Evolutionary conservation across 2,797 vertebrate genomes (phyloP).

Genomic region (Hapalemur alaotrensis): DNA sequence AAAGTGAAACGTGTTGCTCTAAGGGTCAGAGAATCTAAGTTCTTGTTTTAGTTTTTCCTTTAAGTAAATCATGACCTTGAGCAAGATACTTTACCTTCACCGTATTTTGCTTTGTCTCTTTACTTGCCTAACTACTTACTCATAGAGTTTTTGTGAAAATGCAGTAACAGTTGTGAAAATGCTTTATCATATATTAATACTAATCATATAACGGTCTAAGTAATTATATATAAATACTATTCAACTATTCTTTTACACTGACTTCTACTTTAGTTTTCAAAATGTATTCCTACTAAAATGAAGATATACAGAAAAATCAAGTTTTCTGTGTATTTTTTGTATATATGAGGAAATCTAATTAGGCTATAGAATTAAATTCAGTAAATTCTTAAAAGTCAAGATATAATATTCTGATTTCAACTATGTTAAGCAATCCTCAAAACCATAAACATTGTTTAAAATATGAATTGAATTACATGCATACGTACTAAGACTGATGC

Average conservation of each 20-base stretch:
- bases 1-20: conserved; percentile 3
- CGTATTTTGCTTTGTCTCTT: conserved; percentile 10
- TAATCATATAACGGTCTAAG: not conserved
- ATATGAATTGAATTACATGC: not conserved
- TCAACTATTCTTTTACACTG: conserved; percentile 6
- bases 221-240: not conserved
- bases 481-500: not conserved
- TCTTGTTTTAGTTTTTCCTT: conserved; percentile 48
- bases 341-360: not conserved
- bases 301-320: not conserved
- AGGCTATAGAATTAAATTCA: conserved; percentile 17
- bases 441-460: not conserved
- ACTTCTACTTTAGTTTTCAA: conserved; percentile 31
- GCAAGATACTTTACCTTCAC: not conserved
- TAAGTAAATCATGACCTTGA: conserved; percentile 14
- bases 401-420: not conserved
- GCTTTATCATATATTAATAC: not conserved
- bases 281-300: conserved; percentile 37
- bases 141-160: not conserved
- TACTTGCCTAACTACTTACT: not conserved
- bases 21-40: not conserved
- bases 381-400: conserved; percentile 21
- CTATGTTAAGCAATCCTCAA: conserved; percentile 19
- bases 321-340: not conserved
- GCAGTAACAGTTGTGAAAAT: not conserved